Conservation (phyloP, 1,140 invertebrate species). For the Meloidogyne floridensis region DNA sequence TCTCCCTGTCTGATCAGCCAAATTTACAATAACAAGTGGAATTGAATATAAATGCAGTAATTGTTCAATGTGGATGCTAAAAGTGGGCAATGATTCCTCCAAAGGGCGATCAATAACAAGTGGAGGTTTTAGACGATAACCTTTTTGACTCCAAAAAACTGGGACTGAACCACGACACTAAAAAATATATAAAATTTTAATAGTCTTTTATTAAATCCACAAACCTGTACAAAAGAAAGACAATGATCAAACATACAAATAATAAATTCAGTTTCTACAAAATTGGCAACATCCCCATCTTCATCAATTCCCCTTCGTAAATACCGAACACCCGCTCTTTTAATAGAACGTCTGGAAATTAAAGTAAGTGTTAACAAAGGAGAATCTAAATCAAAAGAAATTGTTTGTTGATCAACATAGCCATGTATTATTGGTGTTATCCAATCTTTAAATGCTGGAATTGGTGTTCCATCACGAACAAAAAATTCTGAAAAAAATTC, state of each 20-base stretch:
- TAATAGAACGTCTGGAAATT: slow-evolving; percentile 57
- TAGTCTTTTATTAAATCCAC: slow-evolving; percentile 29
- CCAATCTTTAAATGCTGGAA: slow-evolving; percentile 38
- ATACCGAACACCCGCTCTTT: slow-evolving; percentile 75
- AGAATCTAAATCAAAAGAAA: slow-evolving; percentile 45
- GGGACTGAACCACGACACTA: slow-evolving; percentile 86
- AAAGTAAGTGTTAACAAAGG: slow-evolving; percentile 44
- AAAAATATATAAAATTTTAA: slow-evolving; percentile 38
- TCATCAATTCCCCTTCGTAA: slow-evolving; percentile 87
- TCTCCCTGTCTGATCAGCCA: slow-evolving; percentile 88
- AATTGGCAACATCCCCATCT: slow-evolving; percentile 86
- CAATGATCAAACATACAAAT: slow-evolving; percentile 82
- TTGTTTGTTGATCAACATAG: slow-evolving; percentile 46
- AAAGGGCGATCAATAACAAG: slow-evolving; percentile 83
- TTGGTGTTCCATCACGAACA: slow-evolving; percentile 26
- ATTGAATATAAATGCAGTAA: slow-evolving; percentile 45
- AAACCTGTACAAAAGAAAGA: slow-evolving; percentile 77
- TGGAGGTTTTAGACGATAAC: slow-evolving; percentile 90
- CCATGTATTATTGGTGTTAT: slow-evolving; percentile 57
- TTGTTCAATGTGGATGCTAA: slow-evolving; percentile 84
- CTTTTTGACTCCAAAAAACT: slow-evolving; percentile 94
- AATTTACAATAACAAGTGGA: slow-evolving; percentile 81
- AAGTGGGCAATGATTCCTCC: slow-evolving; percentile 82
- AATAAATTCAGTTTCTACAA: slow-evolving; percentile 88
- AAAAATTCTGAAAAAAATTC: slow-evolving; percentile 36